phyloP scores from a whole-genome alignment of 2,113 vertebrate species.

The Ophthalmolycus amberensis region DNA sequence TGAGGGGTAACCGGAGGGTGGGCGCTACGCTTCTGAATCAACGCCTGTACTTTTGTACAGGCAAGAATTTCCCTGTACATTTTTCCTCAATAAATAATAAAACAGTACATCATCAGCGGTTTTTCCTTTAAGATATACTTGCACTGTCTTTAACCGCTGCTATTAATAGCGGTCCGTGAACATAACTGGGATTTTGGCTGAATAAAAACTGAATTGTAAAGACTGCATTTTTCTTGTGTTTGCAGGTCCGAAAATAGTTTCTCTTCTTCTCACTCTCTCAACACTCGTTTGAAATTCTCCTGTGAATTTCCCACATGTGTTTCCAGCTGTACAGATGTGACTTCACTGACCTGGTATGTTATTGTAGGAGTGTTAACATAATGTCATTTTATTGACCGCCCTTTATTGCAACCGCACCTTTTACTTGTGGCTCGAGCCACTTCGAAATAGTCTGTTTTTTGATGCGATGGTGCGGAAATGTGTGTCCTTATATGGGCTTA shows the following conservation, averaged over 20 bases:
- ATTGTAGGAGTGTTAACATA: not conserved
- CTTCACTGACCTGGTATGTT: constrained; percentile 10
- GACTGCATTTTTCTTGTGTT: constrained; percentile 44
- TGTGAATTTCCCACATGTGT: constrained; percentile 9
- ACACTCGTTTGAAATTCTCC: not conserved
- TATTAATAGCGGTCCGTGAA: constrained; percentile 43
- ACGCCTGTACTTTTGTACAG: not conserved
- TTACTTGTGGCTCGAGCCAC: not conserved
- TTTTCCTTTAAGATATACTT: not conserved
- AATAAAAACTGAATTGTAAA: constrained; percentile 19
- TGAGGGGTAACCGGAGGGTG: too few species aligned
- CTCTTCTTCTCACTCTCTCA: constrained; percentile 5
- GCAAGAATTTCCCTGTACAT: fast-evolving
- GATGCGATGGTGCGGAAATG: not conserved
- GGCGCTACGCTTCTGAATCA: too few species aligned
- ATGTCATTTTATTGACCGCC: constrained; percentile 4
- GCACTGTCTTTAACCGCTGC: not conserved
- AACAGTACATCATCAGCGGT: not conserved
- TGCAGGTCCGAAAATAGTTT: constrained; percentile 42
- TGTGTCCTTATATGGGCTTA: not conserved
- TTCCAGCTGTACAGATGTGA: constrained; percentile 26
- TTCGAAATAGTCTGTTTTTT: not conserved
- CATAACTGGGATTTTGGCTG: constrained; percentile 6
- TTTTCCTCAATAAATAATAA: not conserved
- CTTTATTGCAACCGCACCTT: not conserved